Base-by-base conservation (phyloP, 2,113 vertebrate species). In the Carettochelys insculpta region DNA sequence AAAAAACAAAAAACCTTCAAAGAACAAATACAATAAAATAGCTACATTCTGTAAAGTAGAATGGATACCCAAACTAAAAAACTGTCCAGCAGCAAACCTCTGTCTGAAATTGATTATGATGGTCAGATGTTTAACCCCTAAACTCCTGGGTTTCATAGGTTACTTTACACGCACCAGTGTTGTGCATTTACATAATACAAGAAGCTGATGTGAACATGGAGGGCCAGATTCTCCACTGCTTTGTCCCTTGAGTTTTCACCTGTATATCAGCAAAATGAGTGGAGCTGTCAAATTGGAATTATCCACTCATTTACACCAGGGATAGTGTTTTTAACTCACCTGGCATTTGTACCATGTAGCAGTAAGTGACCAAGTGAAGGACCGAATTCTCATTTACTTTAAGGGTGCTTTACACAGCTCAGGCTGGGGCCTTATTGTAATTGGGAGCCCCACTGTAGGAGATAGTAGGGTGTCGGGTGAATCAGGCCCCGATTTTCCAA, bases 321-420 rank as follows among this genome's bases (percentile, higher is more conserved):
- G 31, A 61, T 65, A 65, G 61, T 68, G 61, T 20, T 68, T 68
- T 68, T 38, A 22, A 38, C n/a, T 54, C 43, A 19, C 41, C 92
- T 96, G 56, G 25, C 80, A 85, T 82, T 89, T 2, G 34, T 82
- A 77, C 94, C 77, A 90, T 25, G 43, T 45, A 90, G 83, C 65
- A 48, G 10, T 48, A 89, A 79, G 47, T 29, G 2, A 53, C 77
- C 53, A 48, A 31, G 31, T 38, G 52, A 22, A 27, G 78, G 89
- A 45, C 61, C 43, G 58, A 6, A 48, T 93, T 94, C 50, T 88
- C 20, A 25, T 91, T 85, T 82, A 68, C 43, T 58, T 3, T 84
- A 47, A 89, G 92, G 45, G 27, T 41, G 83, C 83, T 92, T 83
- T 83, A 79, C 45, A 38, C 8, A 53, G 29, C 2, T 83, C 25